These are phyloP conservation scores for Anthopleura sola DNA, from an alignment of 64 coral and sea anemone species.

Conservation along the genomic window DNA sequence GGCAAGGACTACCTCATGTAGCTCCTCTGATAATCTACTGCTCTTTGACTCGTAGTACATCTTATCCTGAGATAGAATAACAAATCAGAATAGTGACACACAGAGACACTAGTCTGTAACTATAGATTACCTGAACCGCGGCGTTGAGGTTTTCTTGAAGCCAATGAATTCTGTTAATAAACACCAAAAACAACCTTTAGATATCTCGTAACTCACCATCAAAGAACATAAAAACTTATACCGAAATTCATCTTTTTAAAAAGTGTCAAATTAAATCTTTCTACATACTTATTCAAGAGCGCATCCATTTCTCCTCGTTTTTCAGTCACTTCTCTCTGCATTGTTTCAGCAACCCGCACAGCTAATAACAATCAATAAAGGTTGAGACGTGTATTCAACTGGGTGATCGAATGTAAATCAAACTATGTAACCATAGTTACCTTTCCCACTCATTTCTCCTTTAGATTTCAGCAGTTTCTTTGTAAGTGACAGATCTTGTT, in stretches of 20 bases:
- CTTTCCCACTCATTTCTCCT: conserved; percentile 87
- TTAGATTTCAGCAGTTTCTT: conserved; percentile 86
- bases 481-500: conserved; percentile 84
- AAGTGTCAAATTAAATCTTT: too few species aligned
- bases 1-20: conserved; percentile 20
- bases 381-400: background rate
- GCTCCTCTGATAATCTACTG: conserved; percentile 43
- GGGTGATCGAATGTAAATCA: too few species aligned
- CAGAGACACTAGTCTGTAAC: too few species aligned
- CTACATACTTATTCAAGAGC: conserved; percentile 52
- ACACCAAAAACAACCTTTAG: background rate
- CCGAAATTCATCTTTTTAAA: too few species aligned
- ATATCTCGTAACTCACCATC: background rate
- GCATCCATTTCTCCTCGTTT: conserved; percentile 66
- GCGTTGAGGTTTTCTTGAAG: conserved; percentile 67
- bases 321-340: conserved; percentile 60
- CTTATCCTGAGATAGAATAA: conserved; percentile 53
- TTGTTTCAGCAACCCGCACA: conserved; percentile 47
- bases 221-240: too few species aligned
- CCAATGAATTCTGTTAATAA: conserved; percentile 65
- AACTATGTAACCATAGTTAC: too few species aligned
- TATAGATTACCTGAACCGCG: conserved; percentile 55
- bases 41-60: conserved; percentile 77
- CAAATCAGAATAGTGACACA: background rate
- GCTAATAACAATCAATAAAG: conserved; percentile 18